Percentiles rank a stretch among this genome's conserved stretches.
Evolutionary conservation across 2,888 invertebrate genomes (phyloP).

Genomic region (Hirtodrosophila trivittata): DNA sequence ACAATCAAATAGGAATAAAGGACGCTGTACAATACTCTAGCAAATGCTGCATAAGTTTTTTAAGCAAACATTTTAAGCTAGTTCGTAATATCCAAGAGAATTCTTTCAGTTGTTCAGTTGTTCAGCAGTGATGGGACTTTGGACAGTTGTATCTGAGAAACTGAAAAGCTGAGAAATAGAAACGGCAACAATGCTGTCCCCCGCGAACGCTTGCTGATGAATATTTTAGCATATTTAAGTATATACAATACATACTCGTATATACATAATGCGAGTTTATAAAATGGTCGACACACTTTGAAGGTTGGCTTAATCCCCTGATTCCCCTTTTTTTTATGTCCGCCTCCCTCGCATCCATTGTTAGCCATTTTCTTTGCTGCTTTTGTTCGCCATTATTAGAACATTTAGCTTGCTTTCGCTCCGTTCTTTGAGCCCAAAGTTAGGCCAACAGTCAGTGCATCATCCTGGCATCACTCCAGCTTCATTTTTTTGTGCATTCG

Average conservation of each 20-base stretch:
- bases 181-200: constrained; percentile 40
- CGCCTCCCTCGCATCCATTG: constrained; percentile 9
- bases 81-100: constrained; percentile 38
- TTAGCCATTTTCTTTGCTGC: constrained; percentile 33
- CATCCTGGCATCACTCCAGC: constrained; percentile 14
- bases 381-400: constrained; percentile 58
- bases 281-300: constrained; percentile 44
- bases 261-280: constrained; percentile 16
- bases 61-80: constrained; percentile 72
- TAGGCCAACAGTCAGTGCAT: constrained; percentile 26
- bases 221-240: constrained; percentile 64
- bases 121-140: constrained; percentile 17
- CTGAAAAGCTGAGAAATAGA: constrained; percentile 10
- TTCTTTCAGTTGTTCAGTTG: constrained; percentile 23
- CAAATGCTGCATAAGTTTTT: constrained; percentile 84
- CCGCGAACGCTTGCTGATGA: constrained; percentile 52
- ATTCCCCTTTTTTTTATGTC: no score
- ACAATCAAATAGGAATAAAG: constrained; percentile 84
- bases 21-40: constrained; percentile 84
- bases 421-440: constrained; percentile 34
- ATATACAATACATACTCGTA: constrained; percentile 11
- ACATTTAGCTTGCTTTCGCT: constrained; percentile 38
- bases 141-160: constrained; percentile 33
- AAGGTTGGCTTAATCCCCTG: constrained; percentile 7
- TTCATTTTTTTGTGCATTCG: constrained; percentile 39